A percentile compares a stretch with the other conserved stretches of the same genome.
These are phyloP conservation scores for Peribatodes rhomboidaria DNA, from an alignment of 2,888 invertebrate genomes.

Conservation along the genomic window DNA sequence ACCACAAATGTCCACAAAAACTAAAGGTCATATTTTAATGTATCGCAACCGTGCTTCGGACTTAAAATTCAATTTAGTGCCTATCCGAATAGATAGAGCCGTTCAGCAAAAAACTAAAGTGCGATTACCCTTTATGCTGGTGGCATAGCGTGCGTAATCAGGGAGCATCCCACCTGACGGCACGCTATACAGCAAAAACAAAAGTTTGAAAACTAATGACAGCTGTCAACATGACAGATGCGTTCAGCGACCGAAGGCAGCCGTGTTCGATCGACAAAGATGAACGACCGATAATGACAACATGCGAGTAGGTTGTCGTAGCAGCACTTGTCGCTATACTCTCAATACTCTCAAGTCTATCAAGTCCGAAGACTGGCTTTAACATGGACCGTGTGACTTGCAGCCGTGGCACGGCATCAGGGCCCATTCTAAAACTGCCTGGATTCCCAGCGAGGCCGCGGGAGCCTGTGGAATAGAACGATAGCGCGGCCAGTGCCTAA, in stretches of 20 bases:
- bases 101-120: background rate
- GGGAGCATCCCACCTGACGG: slow-evolving; percentile 12
- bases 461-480: too few species aligned
- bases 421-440: too few species aligned
- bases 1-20: too few species aligned
- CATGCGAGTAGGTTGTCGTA: slow-evolving; percentile 12
- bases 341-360: background rate
- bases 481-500: too few species aligned
- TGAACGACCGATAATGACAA: slow-evolving; percentile 51
- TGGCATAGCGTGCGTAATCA: slow-evolving; percentile 24
- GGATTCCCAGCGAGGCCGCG: too few species aligned
- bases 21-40: too few species aligned
- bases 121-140: background rate
- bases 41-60: background rate
- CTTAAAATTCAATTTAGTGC: too few species aligned
- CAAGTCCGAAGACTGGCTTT: too few species aligned
- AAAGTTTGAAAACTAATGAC: slow-evolving; percentile 60
- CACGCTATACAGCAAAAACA: slow-evolving; percentile 51
- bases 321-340: background rate
- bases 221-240: slow-evolving; percentile 58
- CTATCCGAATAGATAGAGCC: background rate
- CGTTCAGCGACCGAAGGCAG: slow-evolving; percentile 47
- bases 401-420: too few species aligned
- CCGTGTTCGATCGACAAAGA: slow-evolving; percentile 61
- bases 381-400: too few species aligned